Evolutionary conservation across 92 coral and sea anemone genomes (phyloP), one percentile per base, ranked within the genome.

Genomic region (Virgularia gustaviana): DNA sequence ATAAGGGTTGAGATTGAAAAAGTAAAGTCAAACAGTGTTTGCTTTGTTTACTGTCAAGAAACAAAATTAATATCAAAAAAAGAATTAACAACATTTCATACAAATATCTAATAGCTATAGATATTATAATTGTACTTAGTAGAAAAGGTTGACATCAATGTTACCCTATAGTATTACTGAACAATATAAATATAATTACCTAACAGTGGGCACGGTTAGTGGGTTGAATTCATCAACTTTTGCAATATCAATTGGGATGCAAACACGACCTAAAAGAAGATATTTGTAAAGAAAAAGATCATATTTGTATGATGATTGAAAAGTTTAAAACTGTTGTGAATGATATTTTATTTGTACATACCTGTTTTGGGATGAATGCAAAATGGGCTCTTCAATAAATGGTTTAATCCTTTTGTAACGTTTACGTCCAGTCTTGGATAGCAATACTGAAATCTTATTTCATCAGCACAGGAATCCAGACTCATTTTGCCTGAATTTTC

Each of bases 351-450:
- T n/a, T n/a, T n/a, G n/a, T n/a, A n/a, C n/a, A 8, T 49, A 91
- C 97, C 97, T 49, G 97, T 91, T 68, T 91, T 91, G 2, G 97
- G 97, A 62, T 91, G 97, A 58, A 91, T 85, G 65, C 95, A 88
- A 73, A 88, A 91, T 31, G 97, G 97, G 73, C 97, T 91, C 76
- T 91, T 91, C 23, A 91, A 76, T 52, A 88, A 79, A 64, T 94
- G 99, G 75, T 94, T 94, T 1, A 94, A 84, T 30, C 99, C 99
- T 73, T 94, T 94, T 24, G 99, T 94, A 33, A 94, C 99, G 66
- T 94, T 88, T 31, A 91, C 96, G 63, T 91, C 97, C 42, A 91
- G 85, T 60, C 97, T 95, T 41, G 97, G 99, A 60, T 89, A 94
- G 25, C 89, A 87, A 81, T 89, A 85, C 56, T 94, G 99, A 36